Base-by-base conservation (phyloP, 2,797 vertebrate species). In the Busarellus nigricollis region DNA sequence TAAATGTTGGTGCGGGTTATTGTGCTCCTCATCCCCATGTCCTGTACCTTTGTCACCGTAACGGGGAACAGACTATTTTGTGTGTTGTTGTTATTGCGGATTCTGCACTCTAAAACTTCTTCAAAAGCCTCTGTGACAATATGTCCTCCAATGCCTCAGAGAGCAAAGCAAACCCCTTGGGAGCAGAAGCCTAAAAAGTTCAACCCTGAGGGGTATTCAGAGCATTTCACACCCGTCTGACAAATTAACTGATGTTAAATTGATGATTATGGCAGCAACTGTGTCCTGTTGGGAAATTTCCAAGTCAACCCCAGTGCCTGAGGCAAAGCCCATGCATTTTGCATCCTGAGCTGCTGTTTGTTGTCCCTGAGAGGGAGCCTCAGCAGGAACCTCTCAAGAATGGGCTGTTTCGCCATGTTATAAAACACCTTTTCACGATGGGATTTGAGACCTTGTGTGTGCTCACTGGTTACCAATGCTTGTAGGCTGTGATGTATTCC, bases 121-220 rank as follows among this genome's bases (percentile, higher is more conserved):
- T 88, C 57, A 69, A 65, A 84, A 88, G 38, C 57, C 35, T 50
- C 49, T 54, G 9, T 69, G 61, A 54, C 22, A 65, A 24, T 35
- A 26, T 33, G 16, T 90, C 37, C 13, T 83, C 19, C 49, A 66
- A 10, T 44, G n/a, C 13, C n/a, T 14, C 42, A 89, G 73, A 49
- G 42, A 73, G 29, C 11, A 57, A 82, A 84, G 50, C 19, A 69
- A 90, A 72, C 6, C 3, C 10, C 15, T 92, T 47, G 35, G 28
- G 50, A 82, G 25, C 15, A 63, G 16, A 89, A 87, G 38, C 49
- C n/a, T 83, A n/a, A 50, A 81, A 93, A 49, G 9, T 26, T 28
- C 20, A 42, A 5, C 5, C 18, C 15, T 0, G 0, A 55, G 17
- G 11, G 22, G 7, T 40, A 62, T 79, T 72, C 54, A 42, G 65